phyloP scores from a whole-genome alignment of 2,797 vertebrate genomes.

The Enteromius viviparus region DNA sequence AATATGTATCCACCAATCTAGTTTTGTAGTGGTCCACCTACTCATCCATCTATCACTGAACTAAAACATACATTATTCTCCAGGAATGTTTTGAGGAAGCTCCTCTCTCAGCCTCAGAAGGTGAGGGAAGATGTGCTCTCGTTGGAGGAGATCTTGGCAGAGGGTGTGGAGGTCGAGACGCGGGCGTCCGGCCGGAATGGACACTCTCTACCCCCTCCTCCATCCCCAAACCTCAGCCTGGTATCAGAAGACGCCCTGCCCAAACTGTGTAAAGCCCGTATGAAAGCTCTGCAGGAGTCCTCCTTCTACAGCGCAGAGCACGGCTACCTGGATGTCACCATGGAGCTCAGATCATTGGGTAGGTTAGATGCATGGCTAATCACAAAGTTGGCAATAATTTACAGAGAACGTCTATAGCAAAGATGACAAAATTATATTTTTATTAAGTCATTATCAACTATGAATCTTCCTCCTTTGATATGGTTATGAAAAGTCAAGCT shows the following conservation, averaged over 20 bases:
- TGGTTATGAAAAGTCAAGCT: neutral
- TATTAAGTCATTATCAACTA: neutral
- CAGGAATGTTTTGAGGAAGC: slow-evolving; percentile 95
- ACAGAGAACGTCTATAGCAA: neutral
- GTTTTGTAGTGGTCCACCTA: neutral
- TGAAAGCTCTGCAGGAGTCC: slow-evolving; percentile 94
- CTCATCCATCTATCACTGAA: neutral
- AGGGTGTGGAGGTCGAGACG: slow-evolving; percentile 88
- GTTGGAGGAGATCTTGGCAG: slow-evolving; percentile 94
- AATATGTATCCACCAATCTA: neutral
- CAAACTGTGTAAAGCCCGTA: slow-evolving; percentile 87
- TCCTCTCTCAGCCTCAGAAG: slow-evolving; percentile 93
- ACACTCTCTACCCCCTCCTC: slow-evolving; percentile 71
- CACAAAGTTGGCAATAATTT: neutral
- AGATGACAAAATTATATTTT: slow-evolving; percentile 1
- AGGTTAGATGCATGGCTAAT: slow-evolving; percentile 19
- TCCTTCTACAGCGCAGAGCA: slow-evolving; percentile 97
- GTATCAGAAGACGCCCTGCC: slow-evolving; percentile 76
- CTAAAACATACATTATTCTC: slow-evolving; percentile 6
- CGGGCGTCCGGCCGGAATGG: slow-evolving; percentile 74
- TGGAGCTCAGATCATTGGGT: slow-evolving; percentile 94
- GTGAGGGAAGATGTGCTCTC: slow-evolving; percentile 92
- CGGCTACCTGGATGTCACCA: slow-evolving; percentile 95
- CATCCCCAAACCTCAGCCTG: slow-evolving; percentile 74
- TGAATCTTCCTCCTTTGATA: neutral